A percentile compares a stretch with the other conserved stretches of the same genome.
phyloP scores from a whole-genome alignment of 2,797 vertebrate genomes.

The Peromyscus attwateri region DNA sequence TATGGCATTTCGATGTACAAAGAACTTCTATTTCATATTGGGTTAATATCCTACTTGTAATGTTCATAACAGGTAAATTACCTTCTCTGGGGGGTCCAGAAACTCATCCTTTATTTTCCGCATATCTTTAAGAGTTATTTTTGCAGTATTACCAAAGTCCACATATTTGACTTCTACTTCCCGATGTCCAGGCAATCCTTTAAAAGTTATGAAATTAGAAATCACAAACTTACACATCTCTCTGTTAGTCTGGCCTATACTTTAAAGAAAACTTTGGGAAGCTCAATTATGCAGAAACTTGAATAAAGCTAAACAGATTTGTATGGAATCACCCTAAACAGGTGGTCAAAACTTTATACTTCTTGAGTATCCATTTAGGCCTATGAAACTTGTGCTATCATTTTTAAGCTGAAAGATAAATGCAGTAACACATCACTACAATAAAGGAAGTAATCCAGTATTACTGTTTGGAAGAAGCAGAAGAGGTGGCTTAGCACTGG shows the following conservation, averaged over 20 bases:
- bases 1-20: slow-evolving; percentile 32
- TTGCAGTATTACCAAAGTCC: slow-evolving; percentile 92
- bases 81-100: slow-evolving; percentile 92
- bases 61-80: slow-evolving; percentile 80
- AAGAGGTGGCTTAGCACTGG: neutral
- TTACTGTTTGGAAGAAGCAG: slow-evolving; percentile 1
- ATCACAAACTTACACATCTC: slow-evolving; percentile 57
- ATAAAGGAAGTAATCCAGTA: neutral
- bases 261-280: slow-evolving; percentile 49
- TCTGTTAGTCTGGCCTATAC: slow-evolving; percentile 2
- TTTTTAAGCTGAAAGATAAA: slow-evolving; percentile 61
- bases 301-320: slow-evolving; percentile 13
- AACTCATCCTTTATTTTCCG: slow-evolving; percentile 94
- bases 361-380: neutral
- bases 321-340: slow-evolving; percentile 47
- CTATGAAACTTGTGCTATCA: slow-evolving; percentile 26
- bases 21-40: slow-evolving; percentile 37
- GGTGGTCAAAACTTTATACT: neutral
- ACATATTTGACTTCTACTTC: slow-evolving; percentile 93
- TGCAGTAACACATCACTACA: neutral
- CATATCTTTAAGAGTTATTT: slow-evolving; percentile 89
- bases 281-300: neutral
- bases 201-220: slow-evolving; percentile 75
- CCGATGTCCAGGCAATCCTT: slow-evolving; percentile 90
- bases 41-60: neutral